Evolutionary conservation across 1,140 invertebrate genomes (phyloP), one percentile per base, ranked within the genome.

Genomic region (Carposina sasakii): DNA sequence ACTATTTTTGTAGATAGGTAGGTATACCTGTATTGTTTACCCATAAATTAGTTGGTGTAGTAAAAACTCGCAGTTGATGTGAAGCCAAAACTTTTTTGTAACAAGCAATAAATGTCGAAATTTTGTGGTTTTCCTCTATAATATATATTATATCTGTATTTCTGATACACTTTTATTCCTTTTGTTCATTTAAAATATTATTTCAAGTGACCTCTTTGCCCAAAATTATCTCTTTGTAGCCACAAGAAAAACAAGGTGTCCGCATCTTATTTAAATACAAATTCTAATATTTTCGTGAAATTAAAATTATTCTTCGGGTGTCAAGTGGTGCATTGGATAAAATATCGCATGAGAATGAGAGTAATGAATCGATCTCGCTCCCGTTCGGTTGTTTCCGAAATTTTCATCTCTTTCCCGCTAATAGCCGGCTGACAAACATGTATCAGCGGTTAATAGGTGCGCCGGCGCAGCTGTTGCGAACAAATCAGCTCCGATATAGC

Each of bases 361-460:
- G 66, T 72, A 69, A 67, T 73, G 69, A 69, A 74, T 76, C 73
- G 73, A 78, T 83, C 79, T 79, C 76, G 61, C 72, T 83, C 72
- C 61, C 57, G 57, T 71, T 62, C 71, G 57, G 65, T 63, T 70
- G 72, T 71, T 71, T 73, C 54, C 55, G 47, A 66, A 70, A 63
- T 75, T 75, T 67, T 60, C n/a, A 71, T 83, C 79, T 78, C 76
- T 72, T 69, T 81, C 79, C 33, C 69, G 56, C 79, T 83, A 83
- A 83, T 81, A 81, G 79, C 79, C 77, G 77, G 54, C 76, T 76
- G 79, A 81, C 77, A 79, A 81, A 79, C 79, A 79, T 83, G 79
- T 81, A 81, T 81, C 79, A 81, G 73, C 71, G 77, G 77, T 78
- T 81, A 83, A 83, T 83, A 83, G 79, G 77, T 83, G 76, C 72